phyloP scores from a whole-genome alignment of 2,888 invertebrate genomes.

The Ectemnius continuus region DNA sequence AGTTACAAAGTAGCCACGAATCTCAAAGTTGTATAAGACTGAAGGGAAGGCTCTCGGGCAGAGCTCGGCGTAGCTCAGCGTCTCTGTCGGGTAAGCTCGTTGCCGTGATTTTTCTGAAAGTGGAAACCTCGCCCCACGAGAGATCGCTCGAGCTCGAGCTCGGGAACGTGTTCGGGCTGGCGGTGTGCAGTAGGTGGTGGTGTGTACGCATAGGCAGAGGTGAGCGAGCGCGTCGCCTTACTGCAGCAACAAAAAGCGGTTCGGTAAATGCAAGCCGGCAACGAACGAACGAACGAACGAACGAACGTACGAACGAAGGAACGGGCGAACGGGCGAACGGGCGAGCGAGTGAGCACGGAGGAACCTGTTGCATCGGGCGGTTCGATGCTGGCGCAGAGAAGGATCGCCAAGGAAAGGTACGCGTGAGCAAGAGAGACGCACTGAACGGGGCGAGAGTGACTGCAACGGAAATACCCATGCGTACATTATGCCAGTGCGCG shows the following conservation, averaged over 20 bases:
- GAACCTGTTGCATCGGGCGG: slow-evolving; percentile 72
- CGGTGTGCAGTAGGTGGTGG: not conserved
- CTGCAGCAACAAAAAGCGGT: slow-evolving; percentile 52
- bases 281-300: slow-evolving; percentile 17
- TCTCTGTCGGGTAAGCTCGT: slow-evolving; percentile 19
- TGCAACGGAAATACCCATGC: too few relatives aligned
- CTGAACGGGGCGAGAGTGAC: not conserved
- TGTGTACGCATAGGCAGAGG: slow-evolving; percentile 17
- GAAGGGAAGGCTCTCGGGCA: too few relatives aligned
- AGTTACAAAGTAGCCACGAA: too few relatives aligned
- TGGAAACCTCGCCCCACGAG: slow-evolving; percentile 57
- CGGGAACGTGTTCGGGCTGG: not conserved
- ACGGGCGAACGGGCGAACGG: slow-evolving; percentile 27
- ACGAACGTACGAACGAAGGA: slow-evolving; percentile 20
- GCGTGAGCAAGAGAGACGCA: not conserved
- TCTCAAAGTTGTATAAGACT: too few relatives aligned
- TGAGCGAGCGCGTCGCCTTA: not conserved
- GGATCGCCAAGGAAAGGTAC: slow-evolving; percentile 22
- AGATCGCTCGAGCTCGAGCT: slow-evolving; percentile 22
- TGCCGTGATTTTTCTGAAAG: slow-evolving; percentile 55
- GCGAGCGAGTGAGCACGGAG: slow-evolving; percentile 43
- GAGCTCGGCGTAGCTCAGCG: too few relatives aligned
- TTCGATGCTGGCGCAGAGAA: slow-evolving; percentile 46
- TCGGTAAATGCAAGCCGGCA: slow-evolving; percentile 52
- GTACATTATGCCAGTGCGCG: too few relatives aligned